Base-by-base conservation (phyloP, 2,888 invertebrate genomes). In the Standfussiana lucernea region DNA sequence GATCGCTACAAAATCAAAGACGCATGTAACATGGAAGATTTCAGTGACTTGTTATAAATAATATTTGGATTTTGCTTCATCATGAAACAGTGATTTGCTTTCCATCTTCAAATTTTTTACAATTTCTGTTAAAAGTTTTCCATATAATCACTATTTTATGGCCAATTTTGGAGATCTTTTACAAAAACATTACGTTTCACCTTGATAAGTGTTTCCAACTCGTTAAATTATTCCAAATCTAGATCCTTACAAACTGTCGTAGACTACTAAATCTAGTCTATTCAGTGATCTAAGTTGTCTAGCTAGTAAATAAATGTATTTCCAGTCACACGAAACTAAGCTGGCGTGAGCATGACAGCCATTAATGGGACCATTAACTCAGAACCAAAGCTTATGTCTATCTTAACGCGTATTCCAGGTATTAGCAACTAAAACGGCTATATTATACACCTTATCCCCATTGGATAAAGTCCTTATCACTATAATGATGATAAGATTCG, bases 401-500 rank as follows among this genome's bases (percentile, higher is more conserved):
- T 28, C 40, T 74, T 32, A 81, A 83, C 59, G 68, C 24, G 40
- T 73, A 68, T 66, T 72, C 40, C 37, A 21, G 37, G 37, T 70
- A 74, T 80, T 80, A 73, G n/a, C 56, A 70, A 69, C 73, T 66
- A 56, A 65, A 83, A 74, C 65, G 68, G 40, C 66, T 59, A 32
- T 65, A 82, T 59, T 75, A 78, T 53, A 56, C 70, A 70, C 61
- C 62, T 77, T 72, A 86, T 72, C 59, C 56, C 32, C 24, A 21
- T 64, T 64, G 15, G 64, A 40, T 64, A 64, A 40, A 40, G 15
- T 62, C 18, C 85, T 77, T 77, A 83, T 83, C 83, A 78, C 40
- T 74, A 67, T 84, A 80, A 79, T 71, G 82, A 75, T 86, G 75
- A 79, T 79, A 75, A 72, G 72, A 79, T 76, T 81, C 42, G 24